Conservation (phyloP, 2,888 invertebrate species). For the Ectemnius cavifrons region DNA sequence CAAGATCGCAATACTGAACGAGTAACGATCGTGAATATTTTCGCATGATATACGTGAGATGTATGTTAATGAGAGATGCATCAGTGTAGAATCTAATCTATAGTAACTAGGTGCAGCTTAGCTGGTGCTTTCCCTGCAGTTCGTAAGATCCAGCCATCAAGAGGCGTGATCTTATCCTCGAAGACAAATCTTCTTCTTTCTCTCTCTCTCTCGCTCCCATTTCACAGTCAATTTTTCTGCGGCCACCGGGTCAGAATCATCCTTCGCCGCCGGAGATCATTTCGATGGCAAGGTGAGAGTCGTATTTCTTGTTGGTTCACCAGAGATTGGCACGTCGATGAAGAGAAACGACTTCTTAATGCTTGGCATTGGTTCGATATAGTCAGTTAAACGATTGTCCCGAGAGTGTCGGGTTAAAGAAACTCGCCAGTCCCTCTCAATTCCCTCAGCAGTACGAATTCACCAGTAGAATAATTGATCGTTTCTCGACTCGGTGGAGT, state of each 20-base stretch:
- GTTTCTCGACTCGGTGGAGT: neutral
- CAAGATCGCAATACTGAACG: too few relatives aligned
- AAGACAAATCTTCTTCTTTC: constrained; percentile 44
- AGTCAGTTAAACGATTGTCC: neutral
- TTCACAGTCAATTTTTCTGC: constrained; percentile 48
- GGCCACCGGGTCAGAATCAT: constrained; percentile 25
- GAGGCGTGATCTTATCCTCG: constrained; percentile 32
- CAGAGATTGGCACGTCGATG: neutral
- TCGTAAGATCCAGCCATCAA: neutral
- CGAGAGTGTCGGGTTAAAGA: neutral
- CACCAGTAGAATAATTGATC: neutral
- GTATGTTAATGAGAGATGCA: constrained; percentile 32
- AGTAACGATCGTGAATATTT: constrained; percentile 13
- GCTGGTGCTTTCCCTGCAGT: too few relatives aligned
- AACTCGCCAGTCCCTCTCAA: neutral
- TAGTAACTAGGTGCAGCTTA: constrained; percentile 14
- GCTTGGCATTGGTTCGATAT: neutral
- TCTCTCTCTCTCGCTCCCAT: constrained; percentile 35
- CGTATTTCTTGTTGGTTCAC: constrained; percentile 12
- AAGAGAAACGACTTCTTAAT: constrained; percentile 6
- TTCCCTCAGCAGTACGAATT: neutral
- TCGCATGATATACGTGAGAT: constrained; percentile 19
- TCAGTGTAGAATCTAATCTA: constrained; percentile 28
- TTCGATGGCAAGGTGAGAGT: neutral
- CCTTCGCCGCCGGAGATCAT: constrained; percentile 3